Evolutionary conservation across 2,113 vertebrate genomes (phyloP), one percentile per base, ranked within the genome.

Genomic region (Loxodonta africana): DNA sequence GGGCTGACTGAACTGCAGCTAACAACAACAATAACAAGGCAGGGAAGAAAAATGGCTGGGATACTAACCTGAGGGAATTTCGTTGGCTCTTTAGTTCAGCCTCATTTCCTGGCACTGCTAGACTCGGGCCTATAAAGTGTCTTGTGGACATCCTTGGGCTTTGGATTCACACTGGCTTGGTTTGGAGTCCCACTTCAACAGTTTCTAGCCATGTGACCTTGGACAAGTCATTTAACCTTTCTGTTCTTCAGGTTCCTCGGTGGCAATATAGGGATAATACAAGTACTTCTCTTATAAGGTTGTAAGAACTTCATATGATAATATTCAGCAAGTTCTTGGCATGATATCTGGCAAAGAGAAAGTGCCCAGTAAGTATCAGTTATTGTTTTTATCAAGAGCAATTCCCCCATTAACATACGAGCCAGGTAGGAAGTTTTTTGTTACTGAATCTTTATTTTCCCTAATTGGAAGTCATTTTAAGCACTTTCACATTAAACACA

Each of bases 61-160:
- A 5, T 1, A 57, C 30, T 26, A 21, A 12, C n/a, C 25, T 5
- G 10, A 10, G 0, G 1, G 26, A 4, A 4, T 3, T 1, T 30
- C 28, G 4, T 30, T 30, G 2, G 0, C 12, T 6, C 48, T 21
- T 57, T 6, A 1, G 17, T 21, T 57, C 8, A 1, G 17, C n/a
- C 41, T 9, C 20, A 18, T 1, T 8, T 4, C 69, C n/a, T 0
- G 8, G 65, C 41, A 0, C 33, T 25, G 26, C 25, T 0, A 5
- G 63, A 6, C 33, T 41, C 5, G 1, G 1, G 33, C 7, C 7
- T n/a, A 20, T 12, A 1, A 7, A 21, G 4, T 2, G 1, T 2
- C 1, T 8, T 7, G 30, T 48, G 18, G 8, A 12, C 23, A 0
- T 0, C 2, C 2, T 30, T 30, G 25, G 44, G 25, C 1, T n/a